Conservation (phyloP, 2,797 vertebrate genomes). For the Champsocephalus gunnari region DNA sequence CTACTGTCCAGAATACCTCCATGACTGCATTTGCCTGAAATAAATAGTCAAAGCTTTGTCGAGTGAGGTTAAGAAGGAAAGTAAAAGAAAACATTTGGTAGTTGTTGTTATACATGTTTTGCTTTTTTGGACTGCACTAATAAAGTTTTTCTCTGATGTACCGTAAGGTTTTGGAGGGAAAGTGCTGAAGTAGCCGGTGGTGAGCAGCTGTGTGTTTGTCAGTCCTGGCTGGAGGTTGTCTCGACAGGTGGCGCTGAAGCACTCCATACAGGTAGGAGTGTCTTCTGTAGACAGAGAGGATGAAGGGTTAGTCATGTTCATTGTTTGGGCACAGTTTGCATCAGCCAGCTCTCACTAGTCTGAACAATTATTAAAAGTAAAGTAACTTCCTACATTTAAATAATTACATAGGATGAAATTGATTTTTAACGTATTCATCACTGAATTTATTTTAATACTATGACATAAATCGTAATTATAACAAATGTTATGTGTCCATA, state of each 20-base stretch:
- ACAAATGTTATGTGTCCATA: no score
- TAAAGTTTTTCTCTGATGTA: constrained; percentile 50
- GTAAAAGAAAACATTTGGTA: neutral
- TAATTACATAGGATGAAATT: no score
- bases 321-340: no score
- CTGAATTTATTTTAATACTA: no score
- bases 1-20: constrained; percentile 89
- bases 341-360: no score
- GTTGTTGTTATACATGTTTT: neutral
- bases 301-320: neutral
- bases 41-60: neutral
- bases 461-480: no score
- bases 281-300: constrained; percentile 63
- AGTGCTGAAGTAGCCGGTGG: constrained; percentile 89
- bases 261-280: constrained; percentile 87
- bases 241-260: constrained; percentile 85
- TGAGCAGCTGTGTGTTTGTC: constrained; percentile 75
- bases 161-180: constrained; percentile 85
- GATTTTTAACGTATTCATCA: no score
- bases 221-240: constrained; percentile 82
- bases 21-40: constrained; percentile 91
- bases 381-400: no score
- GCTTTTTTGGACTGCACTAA: neutral
- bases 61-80: neutral
- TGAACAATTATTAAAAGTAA: no score